Conservation (phyloP, 2,113 vertebrate species). For the Sorex fumeus region DNA sequence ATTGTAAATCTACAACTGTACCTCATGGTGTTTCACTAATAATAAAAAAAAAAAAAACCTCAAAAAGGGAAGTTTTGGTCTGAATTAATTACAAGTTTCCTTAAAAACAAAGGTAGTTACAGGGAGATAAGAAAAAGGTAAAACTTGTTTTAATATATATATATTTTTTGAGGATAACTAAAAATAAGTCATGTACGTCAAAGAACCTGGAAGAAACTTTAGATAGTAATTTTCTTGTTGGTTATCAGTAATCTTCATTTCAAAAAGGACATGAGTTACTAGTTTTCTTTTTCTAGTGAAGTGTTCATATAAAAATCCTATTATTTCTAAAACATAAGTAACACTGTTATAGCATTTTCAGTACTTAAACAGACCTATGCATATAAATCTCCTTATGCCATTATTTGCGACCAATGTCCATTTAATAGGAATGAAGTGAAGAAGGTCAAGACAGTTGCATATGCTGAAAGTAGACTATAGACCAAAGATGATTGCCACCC, state of each 20-base stretch:
- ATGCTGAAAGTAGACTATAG: too few species aligned
- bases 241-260: not conserved
- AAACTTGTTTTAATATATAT: slow-evolving; percentile 33
- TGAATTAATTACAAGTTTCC: not conserved
- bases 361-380: slow-evolving; percentile 59
- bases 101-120: not conserved
- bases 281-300: slow-evolving; percentile 12
- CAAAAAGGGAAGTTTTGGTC: not conserved
- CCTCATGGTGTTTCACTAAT: too few species aligned
- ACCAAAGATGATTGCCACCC: too few species aligned
- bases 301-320: not conserved
- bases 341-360: slow-evolving; percentile 22
- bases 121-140: slow-evolving; percentile 39
- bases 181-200: slow-evolving; percentile 20
- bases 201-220: not conserved
- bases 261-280: not conserved
- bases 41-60: too few species aligned
- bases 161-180: slow-evolving; percentile 13
- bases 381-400: slow-evolving; percentile 32
- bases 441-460: slow-evolving; percentile 14
- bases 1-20: too few species aligned
- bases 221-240: slow-evolving; percentile 22
- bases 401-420: slow-evolving; percentile 30
- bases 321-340: slow-evolving; percentile 26
- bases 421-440: slow-evolving; percentile 12